Conservation (phyloP, 2,888 invertebrate genomes). For the Chaetogeoica ovagalla region DNA sequence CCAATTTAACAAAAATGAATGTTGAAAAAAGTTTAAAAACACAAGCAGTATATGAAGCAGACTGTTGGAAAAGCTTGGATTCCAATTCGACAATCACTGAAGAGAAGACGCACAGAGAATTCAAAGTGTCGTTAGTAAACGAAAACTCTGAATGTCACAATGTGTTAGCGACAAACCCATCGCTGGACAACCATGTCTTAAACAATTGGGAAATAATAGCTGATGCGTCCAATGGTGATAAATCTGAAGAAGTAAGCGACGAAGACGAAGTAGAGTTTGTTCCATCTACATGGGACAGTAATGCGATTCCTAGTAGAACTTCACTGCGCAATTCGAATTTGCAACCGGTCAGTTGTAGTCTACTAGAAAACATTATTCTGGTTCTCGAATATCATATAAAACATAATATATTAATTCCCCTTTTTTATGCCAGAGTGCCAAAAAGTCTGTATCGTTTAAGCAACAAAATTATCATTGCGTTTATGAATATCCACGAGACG, state of each 20-base stretch:
- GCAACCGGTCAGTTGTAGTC: slow-evolving; percentile 59
- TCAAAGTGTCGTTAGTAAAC: slow-evolving; percentile 36
- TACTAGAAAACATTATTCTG: neutral
- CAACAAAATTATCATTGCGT: slow-evolving; percentile 82
- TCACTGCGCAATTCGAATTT: slow-evolving; percentile 70
- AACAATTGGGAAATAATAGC: slow-evolving; percentile 29
- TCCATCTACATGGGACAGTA: slow-evolving; percentile 80
- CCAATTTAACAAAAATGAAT: slow-evolving; percentile 35
- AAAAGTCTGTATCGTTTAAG: slow-evolving; percentile 78
- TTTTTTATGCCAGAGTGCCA: slow-evolving; percentile 60
- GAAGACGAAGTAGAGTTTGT: slow-evolving; percentile 66
- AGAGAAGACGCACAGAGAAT: slow-evolving; percentile 35
- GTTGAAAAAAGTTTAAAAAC: slow-evolving; percentile 28
- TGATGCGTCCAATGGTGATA: slow-evolving; percentile 56
- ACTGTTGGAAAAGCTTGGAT: slow-evolving; percentile 45
- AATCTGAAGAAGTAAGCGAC: slow-evolving; percentile 48
- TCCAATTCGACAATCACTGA: slow-evolving; percentile 39
- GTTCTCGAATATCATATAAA: neutral
- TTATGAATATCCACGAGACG: slow-evolving; percentile 81
- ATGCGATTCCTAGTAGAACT: slow-evolving; percentile 75
- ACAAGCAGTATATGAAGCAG: slow-evolving; percentile 27
- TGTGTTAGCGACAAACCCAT: slow-evolving; percentile 6
- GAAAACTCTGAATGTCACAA: slow-evolving; percentile 3
- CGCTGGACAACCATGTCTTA: slow-evolving; percentile 22
- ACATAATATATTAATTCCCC: neutral